Base-by-base conservation (phyloP, 2,797 vertebrate genomes). In the Lithobates sylvaticus region DNA sequence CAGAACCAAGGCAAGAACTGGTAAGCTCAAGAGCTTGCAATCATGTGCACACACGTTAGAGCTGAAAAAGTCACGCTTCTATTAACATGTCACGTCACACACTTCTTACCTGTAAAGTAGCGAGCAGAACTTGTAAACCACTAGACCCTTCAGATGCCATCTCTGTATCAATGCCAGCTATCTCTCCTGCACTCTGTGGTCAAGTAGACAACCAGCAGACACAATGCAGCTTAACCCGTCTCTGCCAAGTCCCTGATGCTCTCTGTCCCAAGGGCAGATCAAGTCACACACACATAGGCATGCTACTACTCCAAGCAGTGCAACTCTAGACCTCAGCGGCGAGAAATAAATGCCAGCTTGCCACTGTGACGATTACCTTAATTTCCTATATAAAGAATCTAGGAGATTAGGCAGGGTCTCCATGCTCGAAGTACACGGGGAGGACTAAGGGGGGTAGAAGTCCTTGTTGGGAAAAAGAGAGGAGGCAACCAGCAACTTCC, bases 71-170 rank as follows among this genome's bases (percentile, higher is more conserved):
- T 47, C 44, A 47, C 26, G 71, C 15, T 7, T 42, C 44, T n/a
- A 21, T 18, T 36, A 42, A 21, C 23, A 39, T 0, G 88, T 88
- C 90, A 84, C 89, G 69, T 86, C 82, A 81, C 74, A 89, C 50
- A 10, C 69, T 64, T 78, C 93, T 94, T 97, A 98, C 97, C 97
- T 98, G 96, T 81, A 99, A 94, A 16, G 95, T 94, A 78, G 92
- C 95, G 76, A 99, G 95, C 58, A 99, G 96, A 83, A 96, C 93
- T 92, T 97, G 96, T 86, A 99, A 93, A 89, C 96, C 96, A 76
- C 95, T 96, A 93, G 93, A 91, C 92, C 93, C 95, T 84, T 91
- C 90, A 79, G 94, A 92, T 4, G 94, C 94, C 97, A 98, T 98
- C 89, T 88, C 92, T 86, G 58, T 89, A 89, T 78, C 85, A 90